Evolutionary conservation across 1,140 invertebrate genomes (phyloP), one percentile per base, ranked within the genome.

Genomic region (Ceratina australensis): DNA sequence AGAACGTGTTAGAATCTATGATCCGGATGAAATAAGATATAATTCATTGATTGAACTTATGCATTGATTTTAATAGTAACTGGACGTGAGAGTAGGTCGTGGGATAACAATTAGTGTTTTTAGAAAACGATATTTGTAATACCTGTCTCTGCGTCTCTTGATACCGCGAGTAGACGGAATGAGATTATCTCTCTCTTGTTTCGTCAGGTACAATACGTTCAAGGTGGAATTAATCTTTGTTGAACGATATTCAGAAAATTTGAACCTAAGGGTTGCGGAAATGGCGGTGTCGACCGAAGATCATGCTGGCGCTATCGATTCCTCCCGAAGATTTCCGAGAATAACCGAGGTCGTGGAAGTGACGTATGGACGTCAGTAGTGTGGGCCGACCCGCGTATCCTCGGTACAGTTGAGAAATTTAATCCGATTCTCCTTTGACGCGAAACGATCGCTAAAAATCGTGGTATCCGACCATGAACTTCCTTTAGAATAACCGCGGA

Each of bases 301-400:
- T 84, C 54, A 71, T 50, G 76, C 67, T 13, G 50, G 56, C 69
- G 76, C 71, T 89, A 89, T 89, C 88, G 88, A 89, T 89, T 89
- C 86, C 69, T 78, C 52, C 86, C 88, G 88, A 87, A 85, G 75
- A 85, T 79, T 80, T 24, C 79, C 87, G 87, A 86, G 72, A 64
- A 61, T 52, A 60, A 60, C 83, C 85, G 85, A 83, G 59, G 24
- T 63, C 52, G 65, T 61, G 61, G 80, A 82, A 80, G 79, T 85
- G 80, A 83, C 78, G 74, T 80, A 72, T 72, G 63, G 66, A 78
- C 76, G 69, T 78, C 73, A 80, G 68, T 81, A 83, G 57, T 77
- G 77, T 80, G 69, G 72, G 79, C 73, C 72, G 71, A 75, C 26
- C 74, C 76, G 63, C 28, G 59, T 57, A 66, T 65, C 54, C 60